Percentiles rank a stretch among this genome's conserved stretches.
Evolutionary conservation across 2,113 vertebrate genomes (phyloP).

Genomic region (Larimichthys polyactis): DNA sequence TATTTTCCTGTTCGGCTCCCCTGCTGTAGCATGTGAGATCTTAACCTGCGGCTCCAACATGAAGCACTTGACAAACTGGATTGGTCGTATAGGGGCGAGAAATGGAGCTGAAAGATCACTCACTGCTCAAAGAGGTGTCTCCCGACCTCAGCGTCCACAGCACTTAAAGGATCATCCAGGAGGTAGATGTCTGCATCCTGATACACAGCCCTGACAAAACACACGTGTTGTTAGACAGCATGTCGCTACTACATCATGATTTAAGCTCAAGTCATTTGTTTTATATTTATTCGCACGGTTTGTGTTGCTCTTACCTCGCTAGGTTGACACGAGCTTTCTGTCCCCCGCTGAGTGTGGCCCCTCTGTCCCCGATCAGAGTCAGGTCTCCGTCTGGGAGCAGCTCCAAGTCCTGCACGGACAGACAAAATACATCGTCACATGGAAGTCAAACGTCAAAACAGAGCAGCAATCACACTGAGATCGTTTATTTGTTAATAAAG

Average conservation of each 20-base stretch:
- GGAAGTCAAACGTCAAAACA: neutral
- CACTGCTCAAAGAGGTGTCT: slow-evolving; percentile 95
- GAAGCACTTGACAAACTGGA: neutral
- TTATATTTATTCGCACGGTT: too few species aligned
- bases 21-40: neutral
- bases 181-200: slow-evolving; percentile 96
- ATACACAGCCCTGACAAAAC: slow-evolving; percentile 89
- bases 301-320: slow-evolving; percentile 85
- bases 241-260: neutral
- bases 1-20: slow-evolving; percentile 9
- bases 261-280: too few species aligned
- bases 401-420: slow-evolving; percentile 88
- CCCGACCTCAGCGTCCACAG: slow-evolving; percentile 95
- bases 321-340: slow-evolving; percentile 96
- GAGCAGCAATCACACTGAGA: neutral
- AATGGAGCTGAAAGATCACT: slow-evolving; percentile 59
- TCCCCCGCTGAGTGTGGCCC: slow-evolving; percentile 94
- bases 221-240: neutral
- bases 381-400: slow-evolving; percentile 90
- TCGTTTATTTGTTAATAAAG: too few species aligned
- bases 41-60: neutral
- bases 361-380: slow-evolving; percentile 94
- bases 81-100: neutral
- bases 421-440: neutral
- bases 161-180: slow-evolving; percentile 95